phyloP scores from a whole-genome alignment of 2,888 invertebrate species.

The Nemoura dubitans region DNA sequence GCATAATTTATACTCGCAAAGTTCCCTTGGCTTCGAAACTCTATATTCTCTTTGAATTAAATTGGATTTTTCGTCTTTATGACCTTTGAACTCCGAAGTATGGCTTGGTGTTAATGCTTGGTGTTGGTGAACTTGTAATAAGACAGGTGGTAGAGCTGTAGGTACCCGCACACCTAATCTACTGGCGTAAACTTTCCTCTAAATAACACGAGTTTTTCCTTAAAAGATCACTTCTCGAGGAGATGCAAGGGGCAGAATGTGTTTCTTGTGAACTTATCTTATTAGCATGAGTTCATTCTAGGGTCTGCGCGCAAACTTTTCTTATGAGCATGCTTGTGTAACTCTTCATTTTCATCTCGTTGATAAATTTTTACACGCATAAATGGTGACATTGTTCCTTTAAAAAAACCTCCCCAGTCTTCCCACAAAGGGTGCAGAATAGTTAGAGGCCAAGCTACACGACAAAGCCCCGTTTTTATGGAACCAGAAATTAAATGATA shows the following conservation, averaged over 20 bases:
- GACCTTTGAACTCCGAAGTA: slow-evolving; percentile 8
- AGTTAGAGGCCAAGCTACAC: no score
- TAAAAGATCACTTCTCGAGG: neutral
- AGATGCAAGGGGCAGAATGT: neutral
- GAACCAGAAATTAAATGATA: neutral
- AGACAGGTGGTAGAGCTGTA: slow-evolving; percentile 25
- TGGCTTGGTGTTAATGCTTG: slow-evolving; percentile 30
- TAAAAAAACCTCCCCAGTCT: neutral
- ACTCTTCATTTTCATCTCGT: neutral
- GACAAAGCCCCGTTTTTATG: neutral
- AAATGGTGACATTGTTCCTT: neutral
- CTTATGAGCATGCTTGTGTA: neutral
- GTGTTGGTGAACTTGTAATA: slow-evolving; percentile 33
- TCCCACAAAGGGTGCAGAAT: neutral
- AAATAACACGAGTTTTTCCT: neutral
- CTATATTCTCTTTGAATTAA: slow-evolving; percentile 34
- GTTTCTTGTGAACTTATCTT: neutral
- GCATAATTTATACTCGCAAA: slow-evolving; percentile 32
- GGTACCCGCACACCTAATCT: slow-evolving; percentile 26
- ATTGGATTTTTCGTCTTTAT: slow-evolving; percentile 41
- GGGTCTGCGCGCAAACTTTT: neutral
- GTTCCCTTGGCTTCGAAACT: slow-evolving; percentile 21
- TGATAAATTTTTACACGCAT: neutral
- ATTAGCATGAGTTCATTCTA: neutral
- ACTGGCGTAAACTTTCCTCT: slow-evolving; percentile 23